Conservation (phyloP, 2,113 vertebrate species). For the Eulemur macaco region DNA sequence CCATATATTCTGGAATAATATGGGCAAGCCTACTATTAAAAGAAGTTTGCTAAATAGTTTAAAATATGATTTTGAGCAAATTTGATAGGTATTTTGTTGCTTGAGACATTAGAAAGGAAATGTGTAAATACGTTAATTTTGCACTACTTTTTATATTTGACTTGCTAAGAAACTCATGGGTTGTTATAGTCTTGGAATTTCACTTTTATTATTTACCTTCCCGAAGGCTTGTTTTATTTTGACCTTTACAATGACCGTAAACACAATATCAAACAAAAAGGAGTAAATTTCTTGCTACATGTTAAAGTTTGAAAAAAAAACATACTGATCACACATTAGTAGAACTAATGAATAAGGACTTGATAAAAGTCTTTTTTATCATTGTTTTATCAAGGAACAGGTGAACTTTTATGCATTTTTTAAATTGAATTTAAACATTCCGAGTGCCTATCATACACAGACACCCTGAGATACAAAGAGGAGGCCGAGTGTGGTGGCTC, state of each 20-base stretch:
- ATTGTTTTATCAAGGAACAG: neutral
- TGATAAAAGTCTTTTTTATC: neutral
- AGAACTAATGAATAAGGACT: neutral
- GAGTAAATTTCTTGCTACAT: neutral
- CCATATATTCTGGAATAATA: neutral
- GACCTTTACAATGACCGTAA: neutral
- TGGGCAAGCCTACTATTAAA: neutral
- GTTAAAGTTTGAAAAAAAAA: conserved; percentile 20
- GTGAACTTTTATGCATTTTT: neutral
- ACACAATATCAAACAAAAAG: neutral
- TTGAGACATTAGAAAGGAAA: neutral
- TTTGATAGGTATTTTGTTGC: neutral
- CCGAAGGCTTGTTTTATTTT: neutral
- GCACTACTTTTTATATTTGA: neutral
- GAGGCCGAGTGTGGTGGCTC: neutral
- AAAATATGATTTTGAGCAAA: neutral
- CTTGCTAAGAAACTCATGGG: neutral
- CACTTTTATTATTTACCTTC: neutral
- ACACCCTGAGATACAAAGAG: neutral
- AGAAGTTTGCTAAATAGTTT: neutral
- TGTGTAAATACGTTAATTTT: neutral
- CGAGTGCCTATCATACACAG: neutral
- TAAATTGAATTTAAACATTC: neutral
- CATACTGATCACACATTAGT: neutral
- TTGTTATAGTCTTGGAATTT: neutral